Conservation (phyloP, 2,113 vertebrate species). For the Prietella phreatophila region DNA sequence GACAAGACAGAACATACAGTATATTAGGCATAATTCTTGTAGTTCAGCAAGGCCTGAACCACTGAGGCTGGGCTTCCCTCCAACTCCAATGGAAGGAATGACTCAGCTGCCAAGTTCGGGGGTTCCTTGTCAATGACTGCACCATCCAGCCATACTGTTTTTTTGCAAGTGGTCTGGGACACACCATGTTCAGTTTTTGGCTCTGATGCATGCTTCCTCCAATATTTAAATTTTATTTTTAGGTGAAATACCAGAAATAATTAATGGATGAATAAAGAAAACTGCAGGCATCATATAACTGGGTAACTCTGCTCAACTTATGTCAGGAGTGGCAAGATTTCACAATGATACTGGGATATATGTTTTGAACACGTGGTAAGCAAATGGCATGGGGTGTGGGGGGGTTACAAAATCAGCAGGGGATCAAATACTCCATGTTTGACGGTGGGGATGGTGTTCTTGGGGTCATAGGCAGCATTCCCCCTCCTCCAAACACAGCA, state of each 20-base stretch:
- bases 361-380: neutral
- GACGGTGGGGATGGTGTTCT: too few relatives aligned
- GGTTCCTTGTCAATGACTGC: slow-evolving; percentile 5
- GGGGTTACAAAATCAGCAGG: too few relatives aligned
- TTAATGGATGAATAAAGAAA: neutral
- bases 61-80: slow-evolving; percentile 6
- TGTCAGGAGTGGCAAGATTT: neutral
- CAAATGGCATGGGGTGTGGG: too few relatives aligned
- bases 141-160: neutral
- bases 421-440: too few relatives aligned
- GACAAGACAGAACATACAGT: slow-evolving; percentile 3
- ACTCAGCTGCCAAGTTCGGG: neutral
- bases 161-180: neutral
- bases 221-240: neutral
- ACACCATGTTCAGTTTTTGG: neutral
- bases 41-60: slow-evolving; percentile 8
- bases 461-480: too few relatives aligned
- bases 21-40: neutral
- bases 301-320: neutral
- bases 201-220: neutral
- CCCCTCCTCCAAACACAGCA: too few relatives aligned
- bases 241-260: neutral
- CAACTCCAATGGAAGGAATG: neutral
- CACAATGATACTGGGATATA: neutral
- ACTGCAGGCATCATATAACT: neutral